These are phyloP conservation scores for Phylloscopus collybita DNA, from an alignment of 2,797 vertebrate genomes.

Conservation along the genomic window DNA sequence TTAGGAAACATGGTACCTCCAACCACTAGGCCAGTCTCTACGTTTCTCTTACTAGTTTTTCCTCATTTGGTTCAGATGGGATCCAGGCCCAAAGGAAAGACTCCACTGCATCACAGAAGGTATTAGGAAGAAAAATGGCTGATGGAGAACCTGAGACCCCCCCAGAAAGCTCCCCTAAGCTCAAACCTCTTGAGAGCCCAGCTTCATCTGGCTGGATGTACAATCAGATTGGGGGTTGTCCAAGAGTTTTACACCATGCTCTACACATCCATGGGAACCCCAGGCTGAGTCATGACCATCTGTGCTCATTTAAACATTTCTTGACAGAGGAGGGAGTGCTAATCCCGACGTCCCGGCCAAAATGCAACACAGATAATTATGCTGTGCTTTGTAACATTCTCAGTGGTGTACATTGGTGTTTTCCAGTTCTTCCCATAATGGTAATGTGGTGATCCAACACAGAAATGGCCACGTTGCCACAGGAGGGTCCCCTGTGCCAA, in stretches of 20 bases:
- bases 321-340: slow-evolving; percentile 36
- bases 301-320: slow-evolving; percentile 56
- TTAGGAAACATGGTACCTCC: neutral
- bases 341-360: slow-evolving; percentile 34
- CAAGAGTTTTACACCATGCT: slow-evolving; percentile 44
- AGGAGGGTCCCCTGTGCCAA: neutral
- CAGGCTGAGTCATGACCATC: slow-evolving; percentile 50
- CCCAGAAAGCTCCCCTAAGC: neutral
- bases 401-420: neutral
- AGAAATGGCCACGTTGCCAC: neutral
- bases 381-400: neutral
- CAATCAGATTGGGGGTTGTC: slow-evolving; percentile 13
- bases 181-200: slow-evolving; percentile 3
- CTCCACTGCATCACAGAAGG: neutral
- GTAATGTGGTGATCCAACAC: neutral
- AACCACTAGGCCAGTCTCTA: neutral
- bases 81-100: neutral
- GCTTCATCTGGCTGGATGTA: slow-evolving; percentile 37
- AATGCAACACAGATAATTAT: neutral
- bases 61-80: neutral
- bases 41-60: neutral
- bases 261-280: slow-evolving; percentile 38
- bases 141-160: neutral
- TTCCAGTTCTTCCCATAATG: neutral
- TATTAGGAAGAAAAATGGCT: neutral